A percentile compares a stretch with the other conserved stretches of the same genome.
Evolutionary conservation across 2,888 invertebrate species (phyloP).

Genomic region (Orchesella flavescens): DNA sequence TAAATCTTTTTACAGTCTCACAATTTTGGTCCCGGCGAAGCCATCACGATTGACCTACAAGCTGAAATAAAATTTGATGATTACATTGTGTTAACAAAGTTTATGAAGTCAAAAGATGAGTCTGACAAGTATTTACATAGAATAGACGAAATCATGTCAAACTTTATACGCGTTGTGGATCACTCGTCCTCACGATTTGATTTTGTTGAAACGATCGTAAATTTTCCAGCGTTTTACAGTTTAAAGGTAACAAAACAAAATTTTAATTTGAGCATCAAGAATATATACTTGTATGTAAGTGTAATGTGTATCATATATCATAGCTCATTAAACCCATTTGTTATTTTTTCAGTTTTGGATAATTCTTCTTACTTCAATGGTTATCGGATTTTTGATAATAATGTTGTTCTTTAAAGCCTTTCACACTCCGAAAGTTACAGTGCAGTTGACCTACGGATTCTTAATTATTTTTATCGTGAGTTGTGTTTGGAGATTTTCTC

Average conservation of each 20-base stretch:
- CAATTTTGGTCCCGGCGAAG: slow-evolving; percentile 70
- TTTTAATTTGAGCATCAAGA: too few species aligned
- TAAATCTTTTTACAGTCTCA: slow-evolving; percentile 66
- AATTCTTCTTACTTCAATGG: slow-evolving; percentile 51
- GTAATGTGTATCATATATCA: too few species aligned
- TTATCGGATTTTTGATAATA: slow-evolving; percentile 56
- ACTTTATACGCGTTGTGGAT: slow-evolving; percentile 67
- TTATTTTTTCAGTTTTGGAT: slow-evolving; percentile 67
- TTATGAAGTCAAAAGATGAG: slow-evolving; percentile 54
- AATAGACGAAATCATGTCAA: slow-evolving; percentile 68
- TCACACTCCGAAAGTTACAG: slow-evolving; percentile 27
- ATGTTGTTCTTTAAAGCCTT: slow-evolving; percentile 50
- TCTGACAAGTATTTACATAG: slow-evolving; percentile 60
- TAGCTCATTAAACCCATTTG: too few species aligned
- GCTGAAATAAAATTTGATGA: slow-evolving; percentile 71
- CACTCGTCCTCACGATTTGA: slow-evolving; percentile 48
- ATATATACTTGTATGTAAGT: too few species aligned
- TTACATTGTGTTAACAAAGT: slow-evolving; percentile 65
- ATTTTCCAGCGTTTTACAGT: slow-evolving; percentile 56
- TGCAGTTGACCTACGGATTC: slow-evolving; percentile 64
- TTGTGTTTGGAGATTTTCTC: slow-evolving; percentile 68
- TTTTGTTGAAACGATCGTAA: slow-evolving; percentile 42
- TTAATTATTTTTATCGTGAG: slow-evolving; percentile 66
- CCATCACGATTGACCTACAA: slow-evolving; percentile 71
- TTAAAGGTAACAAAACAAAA: slow-evolving; percentile 52